phyloP scores from a whole-genome alignment of 2,113 vertebrate species.

The Zosterops pallidus region DNA sequence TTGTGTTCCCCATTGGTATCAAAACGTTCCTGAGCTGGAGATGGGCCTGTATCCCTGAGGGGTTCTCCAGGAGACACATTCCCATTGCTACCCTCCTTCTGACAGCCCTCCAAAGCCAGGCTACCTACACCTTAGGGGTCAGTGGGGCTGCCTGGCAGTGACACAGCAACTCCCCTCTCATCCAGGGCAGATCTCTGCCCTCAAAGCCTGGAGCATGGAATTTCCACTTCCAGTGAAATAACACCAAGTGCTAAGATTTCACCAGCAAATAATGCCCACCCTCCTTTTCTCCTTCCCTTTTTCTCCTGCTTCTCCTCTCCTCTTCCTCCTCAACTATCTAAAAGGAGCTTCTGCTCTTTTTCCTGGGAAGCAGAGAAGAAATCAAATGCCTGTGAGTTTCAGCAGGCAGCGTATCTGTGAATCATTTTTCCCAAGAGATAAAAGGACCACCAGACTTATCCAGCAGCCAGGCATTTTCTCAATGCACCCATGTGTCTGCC shows the following conservation, averaged over 20 bases:
- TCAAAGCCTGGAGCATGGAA: background rate
- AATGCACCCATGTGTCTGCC: background rate
- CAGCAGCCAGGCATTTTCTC: background rate
- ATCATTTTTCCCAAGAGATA: background rate
- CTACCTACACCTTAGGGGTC: background rate
- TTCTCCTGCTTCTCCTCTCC: background rate
- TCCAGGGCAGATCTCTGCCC: background rate
- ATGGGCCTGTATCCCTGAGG: background rate
- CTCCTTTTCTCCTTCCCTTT: background rate
- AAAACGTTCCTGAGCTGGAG: background rate
- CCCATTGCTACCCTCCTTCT: background rate
- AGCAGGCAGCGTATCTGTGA: accelerated
- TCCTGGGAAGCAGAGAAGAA: background rate
- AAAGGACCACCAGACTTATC: background rate
- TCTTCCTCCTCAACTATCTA: background rate
- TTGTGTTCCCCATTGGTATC: background rate
- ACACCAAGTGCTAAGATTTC: background rate
- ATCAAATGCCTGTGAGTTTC: background rate
- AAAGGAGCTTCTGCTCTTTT: background rate
- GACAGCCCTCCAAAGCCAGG: background rate
- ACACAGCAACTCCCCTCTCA: background rate
- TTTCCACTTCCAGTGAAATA: background rate
- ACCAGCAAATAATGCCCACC: background rate
- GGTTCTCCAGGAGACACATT: background rate
- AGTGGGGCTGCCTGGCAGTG: background rate